A percentile compares a stretch with the other conserved stretches of the same genome.
Conservation (phyloP, 2,113 vertebrate genomes). For the Strix uralensis region DNA sequence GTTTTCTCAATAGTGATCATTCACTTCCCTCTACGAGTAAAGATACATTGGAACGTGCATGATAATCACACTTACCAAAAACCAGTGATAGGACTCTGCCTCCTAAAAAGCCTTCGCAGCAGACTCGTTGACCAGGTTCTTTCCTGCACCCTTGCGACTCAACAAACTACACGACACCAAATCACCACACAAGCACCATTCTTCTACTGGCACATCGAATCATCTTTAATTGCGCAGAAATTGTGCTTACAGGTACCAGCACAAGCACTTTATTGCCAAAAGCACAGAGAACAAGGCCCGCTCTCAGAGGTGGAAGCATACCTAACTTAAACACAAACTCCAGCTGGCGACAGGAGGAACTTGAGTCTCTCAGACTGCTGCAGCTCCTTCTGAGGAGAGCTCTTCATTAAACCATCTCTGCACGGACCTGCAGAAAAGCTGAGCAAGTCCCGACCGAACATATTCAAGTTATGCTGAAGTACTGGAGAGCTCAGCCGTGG, state of each 20-base stretch:
- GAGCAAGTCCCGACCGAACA: accelerated
- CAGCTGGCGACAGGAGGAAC: accelerated
- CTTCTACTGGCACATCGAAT: background rate
- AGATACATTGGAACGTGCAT: accelerated
- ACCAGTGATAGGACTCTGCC: accelerated
- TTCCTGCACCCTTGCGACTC: accelerated
- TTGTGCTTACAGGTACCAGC: background rate
- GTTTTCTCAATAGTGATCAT: accelerated
- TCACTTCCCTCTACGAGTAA: too few relatives aligned
- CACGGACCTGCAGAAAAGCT: background rate
- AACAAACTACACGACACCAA: too few relatives aligned
- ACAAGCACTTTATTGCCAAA: background rate
- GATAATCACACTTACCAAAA: too few relatives aligned
- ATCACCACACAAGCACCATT: background rate
- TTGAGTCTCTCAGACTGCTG: accelerated
- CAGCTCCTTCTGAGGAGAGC: background rate
- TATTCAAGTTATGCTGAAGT: accelerated
- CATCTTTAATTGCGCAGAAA: background rate
- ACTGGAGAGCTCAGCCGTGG: background rate
- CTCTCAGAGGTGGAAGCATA: background rate
- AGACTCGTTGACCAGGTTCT: accelerated
- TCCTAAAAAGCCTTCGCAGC: accelerated
- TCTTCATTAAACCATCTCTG: background rate
- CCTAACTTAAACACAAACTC: background rate
- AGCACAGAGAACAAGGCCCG: background rate